Conservation (phyloP, 2,113 vertebrate genomes). For the Garra rufa region DNA sequence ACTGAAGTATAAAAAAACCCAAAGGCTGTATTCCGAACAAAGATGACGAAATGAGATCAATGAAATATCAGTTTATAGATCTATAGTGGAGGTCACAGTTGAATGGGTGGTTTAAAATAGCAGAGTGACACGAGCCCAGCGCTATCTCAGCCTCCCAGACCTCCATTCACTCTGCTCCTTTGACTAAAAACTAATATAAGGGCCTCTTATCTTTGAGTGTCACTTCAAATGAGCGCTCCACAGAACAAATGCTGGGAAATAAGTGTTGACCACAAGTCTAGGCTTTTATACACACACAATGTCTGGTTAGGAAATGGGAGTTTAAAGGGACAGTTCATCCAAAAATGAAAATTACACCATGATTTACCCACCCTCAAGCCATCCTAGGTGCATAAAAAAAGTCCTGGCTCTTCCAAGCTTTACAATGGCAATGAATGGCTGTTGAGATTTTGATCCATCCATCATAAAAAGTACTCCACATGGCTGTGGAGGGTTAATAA, state of each 20-base stretch:
- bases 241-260: constrained; percentile 28
- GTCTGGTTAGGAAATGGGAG: background rate
- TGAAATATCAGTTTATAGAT: background rate
- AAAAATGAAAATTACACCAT: too few species aligned
- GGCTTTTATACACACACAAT: constrained; percentile 2
- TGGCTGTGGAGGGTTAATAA: too few species aligned
- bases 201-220: constrained; percentile 32
- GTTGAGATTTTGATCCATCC: too few species aligned
- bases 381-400: too few species aligned
- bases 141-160: constrained; percentile 10
- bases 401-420: too few species aligned
- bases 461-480: too few species aligned
- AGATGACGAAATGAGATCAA: background rate
- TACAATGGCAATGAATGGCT: too few species aligned
- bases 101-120: constrained; percentile 51
- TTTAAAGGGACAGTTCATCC: background rate
- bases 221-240: constrained; percentile 28
- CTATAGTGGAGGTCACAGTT: constrained; percentile 24
- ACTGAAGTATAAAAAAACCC: background rate
- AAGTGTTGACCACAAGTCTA: background rate
- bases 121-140: constrained; percentile 8
- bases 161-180: constrained; percentile 30
- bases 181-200: constrained; percentile 39
- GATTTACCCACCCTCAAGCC: too few species aligned
- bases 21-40: background rate